phyloP scores from a whole-genome alignment of 2,888 invertebrate genomes.

The Trilocha varians region DNA sequence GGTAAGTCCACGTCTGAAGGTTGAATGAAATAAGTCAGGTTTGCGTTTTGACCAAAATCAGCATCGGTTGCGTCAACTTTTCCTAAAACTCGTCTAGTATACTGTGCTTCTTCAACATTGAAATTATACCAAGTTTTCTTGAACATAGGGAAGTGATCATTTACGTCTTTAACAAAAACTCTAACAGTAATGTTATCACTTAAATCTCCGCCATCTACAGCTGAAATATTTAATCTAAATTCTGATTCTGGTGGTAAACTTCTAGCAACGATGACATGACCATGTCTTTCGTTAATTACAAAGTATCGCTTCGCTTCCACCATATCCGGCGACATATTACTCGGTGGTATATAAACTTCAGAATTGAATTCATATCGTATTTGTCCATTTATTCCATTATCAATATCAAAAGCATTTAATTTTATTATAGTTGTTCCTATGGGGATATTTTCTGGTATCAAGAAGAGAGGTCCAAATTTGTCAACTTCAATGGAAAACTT shows the following conservation, averaged over 20 bases:
- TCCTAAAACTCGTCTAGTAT: conserved; percentile 80
- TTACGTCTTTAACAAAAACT: conserved; percentile 84
- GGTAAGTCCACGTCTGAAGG: conserved; percentile 67
- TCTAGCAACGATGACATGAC: conserved; percentile 82
- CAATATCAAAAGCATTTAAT: conserved; percentile 81
- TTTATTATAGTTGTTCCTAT: conserved; percentile 80
- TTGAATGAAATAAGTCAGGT: conserved; percentile 80
- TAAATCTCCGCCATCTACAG: conserved; percentile 82
- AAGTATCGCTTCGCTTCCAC: conserved; percentile 78
- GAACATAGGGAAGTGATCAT: conserved; percentile 88
- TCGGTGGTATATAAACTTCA: conserved; percentile 77
- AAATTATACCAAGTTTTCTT: conserved; percentile 88
- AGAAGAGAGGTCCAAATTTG: conserved; percentile 74
- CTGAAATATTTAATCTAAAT: conserved; percentile 82
- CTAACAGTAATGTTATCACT: conserved; percentile 79
- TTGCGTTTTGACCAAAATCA: conserved; percentile 86
- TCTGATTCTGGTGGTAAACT: conserved; percentile 82
- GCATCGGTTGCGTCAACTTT: conserved; percentile 84
- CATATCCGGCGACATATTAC: conserved; percentile 46
- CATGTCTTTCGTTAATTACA: conserved; percentile 81
- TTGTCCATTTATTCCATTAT: conserved; percentile 79
- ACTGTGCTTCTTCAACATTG: conserved; percentile 85
- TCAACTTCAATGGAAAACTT: conserved; percentile 44
- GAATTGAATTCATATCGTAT: conserved; percentile 81
- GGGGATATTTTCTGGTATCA: conserved; percentile 80